These are phyloP conservation scores for Paralvinella palmiformis DNA, from an alignment of 1,140 invertebrate genomes.

Conservation along the genomic window DNA sequence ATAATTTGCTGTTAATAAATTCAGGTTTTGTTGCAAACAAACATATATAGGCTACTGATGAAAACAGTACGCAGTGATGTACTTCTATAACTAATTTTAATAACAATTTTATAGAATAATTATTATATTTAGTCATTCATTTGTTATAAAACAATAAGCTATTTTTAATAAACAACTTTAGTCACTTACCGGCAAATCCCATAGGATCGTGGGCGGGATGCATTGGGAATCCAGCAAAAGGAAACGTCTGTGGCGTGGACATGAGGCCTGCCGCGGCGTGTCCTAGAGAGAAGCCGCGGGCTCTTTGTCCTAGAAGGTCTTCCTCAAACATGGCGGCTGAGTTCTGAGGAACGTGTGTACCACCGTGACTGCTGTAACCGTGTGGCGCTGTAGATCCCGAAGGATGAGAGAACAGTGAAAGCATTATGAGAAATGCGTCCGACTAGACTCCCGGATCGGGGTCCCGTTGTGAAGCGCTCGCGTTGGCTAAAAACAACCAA, in stretches of 20 bases:
- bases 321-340: constrained; percentile 8
- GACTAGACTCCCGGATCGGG: no score
- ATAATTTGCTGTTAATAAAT: not conserved
- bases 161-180: not conserved
- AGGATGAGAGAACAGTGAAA: no score
- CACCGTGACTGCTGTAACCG: no score
- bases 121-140: not conserved
- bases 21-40: not conserved
- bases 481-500: no score
- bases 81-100: not conserved
- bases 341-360: no score
- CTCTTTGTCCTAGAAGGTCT: constrained; percentile 17
- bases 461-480: no score
- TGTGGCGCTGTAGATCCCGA: no score
- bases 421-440: no score
- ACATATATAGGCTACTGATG: not conserved
- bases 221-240: constrained; percentile 37
- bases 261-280: constrained; percentile 38
- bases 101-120: not conserved
- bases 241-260: constrained; percentile 33
- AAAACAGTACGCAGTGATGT: not conserved
- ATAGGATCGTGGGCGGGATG: constrained; percentile 38
- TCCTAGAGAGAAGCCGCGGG: constrained; percentile 33
- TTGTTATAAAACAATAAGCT: not conserved
- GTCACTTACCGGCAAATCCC: constrained; percentile 30